Base-by-base conservation (phyloP, 2,113 vertebrate genomes). In the Rhabdornis inornatus region DNA sequence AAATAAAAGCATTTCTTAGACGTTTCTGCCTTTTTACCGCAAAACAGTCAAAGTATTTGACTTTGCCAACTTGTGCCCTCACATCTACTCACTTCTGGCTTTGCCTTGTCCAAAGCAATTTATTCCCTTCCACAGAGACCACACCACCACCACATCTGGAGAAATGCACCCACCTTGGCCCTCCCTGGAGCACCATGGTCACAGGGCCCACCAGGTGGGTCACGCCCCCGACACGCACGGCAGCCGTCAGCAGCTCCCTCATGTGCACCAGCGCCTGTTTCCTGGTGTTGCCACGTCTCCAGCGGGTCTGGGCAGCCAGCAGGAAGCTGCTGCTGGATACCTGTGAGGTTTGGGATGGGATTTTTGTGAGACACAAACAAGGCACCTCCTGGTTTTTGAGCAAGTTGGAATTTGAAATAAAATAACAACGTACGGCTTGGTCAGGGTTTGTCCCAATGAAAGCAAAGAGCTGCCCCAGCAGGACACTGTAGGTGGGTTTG, bases 401-500 rank as follows among this genome's bases (percentile, higher is more conserved):
- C 39, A 2, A 17, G 53, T 0, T 4, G 19, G 16, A 15, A 23
- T 24, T 13, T 23, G 70, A 20, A 55, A 23, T 7, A 1, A 27
- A 25, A 0, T 1, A 6, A 7, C 3, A 14, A 61, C 99, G 7
- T 97, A 99, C 99, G 10, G 99, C 98, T 97, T 99, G 99, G 97
- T 99, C 99, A 6, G 99, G 99, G 66, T 98, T 99, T 30, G 99
- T 99, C 76, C 99, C 99, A 6, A 99, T 99, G 97, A 99, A 99
- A 55, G 99, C 99, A 33, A 99, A 99, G 28, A 99, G 98, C 86
- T 99, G 99, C 10, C 99, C 99, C 90, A 99, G 97, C 83, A 99
- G 95, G 88, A 99, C 99, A 0, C 99, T 99, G 96, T 99, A 99
- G 0, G 99, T 99, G 92, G 99, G 99, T 92, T 99, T 99, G 87